Evolutionary conservation across 2,113 vertebrate species (phyloP).

Genomic region (Thunnus maccoyii): DNA sequence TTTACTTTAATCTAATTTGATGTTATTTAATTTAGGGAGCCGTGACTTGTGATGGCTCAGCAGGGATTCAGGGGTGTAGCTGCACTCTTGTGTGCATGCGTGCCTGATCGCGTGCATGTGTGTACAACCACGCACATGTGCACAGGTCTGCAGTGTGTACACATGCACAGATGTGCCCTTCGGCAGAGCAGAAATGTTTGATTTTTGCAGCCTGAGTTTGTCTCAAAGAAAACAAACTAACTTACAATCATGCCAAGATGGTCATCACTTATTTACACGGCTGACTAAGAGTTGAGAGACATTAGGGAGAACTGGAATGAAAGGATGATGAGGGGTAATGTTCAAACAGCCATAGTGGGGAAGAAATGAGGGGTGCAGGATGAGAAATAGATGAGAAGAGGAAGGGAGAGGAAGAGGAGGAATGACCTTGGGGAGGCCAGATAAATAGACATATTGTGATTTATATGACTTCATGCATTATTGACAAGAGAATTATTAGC

Average conservation of each 20-base stretch:
- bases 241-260: conserved; percentile 58
- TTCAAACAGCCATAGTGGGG: conserved; percentile 22
- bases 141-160: conserved; percentile 24
- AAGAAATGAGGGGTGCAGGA: conserved; percentile 52
- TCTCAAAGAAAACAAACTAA: conserved; percentile 64
- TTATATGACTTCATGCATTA: conserved; percentile 77
- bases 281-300: conserved; percentile 48
- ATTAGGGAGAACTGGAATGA: conserved; percentile 18
- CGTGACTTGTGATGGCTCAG: conserved; percentile 73
- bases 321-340: conserved; percentile 50
- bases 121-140: background rate
- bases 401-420: conserved; percentile 12
- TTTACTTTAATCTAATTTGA: conserved; percentile 80
- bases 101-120: background rate
- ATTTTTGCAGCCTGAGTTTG: conserved; percentile 61
- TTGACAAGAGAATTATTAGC: conserved; percentile 73
- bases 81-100: background rate
- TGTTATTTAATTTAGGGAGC: conserved; percentile 80
- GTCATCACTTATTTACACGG: conserved; percentile 75
- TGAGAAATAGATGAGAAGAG: conserved; percentile 41
- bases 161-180: conserved; percentile 52
- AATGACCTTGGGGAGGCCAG: conserved; percentile 59
- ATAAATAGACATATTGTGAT: conserved; percentile 65
- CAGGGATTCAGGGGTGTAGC: conserved; percentile 58
- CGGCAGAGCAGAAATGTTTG: conserved; percentile 48